Percentiles rank a stretch among this genome's conserved stretches.
These are phyloP conservation scores for Sprattus sprattus DNA, from an alignment of 2,113 vertebrate species.

Conservation along the genomic window DNA sequence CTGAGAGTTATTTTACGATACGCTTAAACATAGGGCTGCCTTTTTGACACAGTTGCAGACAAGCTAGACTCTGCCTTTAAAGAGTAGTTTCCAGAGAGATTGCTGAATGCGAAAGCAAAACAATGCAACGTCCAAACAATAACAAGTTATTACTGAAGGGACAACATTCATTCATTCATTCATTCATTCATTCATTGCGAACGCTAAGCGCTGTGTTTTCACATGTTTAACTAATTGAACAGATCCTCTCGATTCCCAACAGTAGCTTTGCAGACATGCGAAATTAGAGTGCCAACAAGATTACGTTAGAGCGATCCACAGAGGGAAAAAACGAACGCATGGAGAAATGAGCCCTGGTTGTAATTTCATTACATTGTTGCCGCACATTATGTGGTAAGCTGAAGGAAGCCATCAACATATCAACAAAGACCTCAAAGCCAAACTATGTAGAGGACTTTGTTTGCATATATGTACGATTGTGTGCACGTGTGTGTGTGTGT, in stretches of 20 bases:
- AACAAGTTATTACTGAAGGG: background rate
- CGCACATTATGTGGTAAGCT: slow-evolving; percentile 24
- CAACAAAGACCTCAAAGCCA: slow-evolving; percentile 19
- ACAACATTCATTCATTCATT: background rate
- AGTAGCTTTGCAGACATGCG: background rate
- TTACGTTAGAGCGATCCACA: slow-evolving; percentile 30
- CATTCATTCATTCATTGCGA: background rate
- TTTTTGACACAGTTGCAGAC: background rate
- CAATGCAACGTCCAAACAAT: slow-evolving; percentile 9
- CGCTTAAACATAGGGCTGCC: slow-evolving; percentile 12
- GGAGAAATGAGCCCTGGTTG: slow-evolving; percentile 28
- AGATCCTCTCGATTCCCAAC: background rate
- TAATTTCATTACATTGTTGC: slow-evolving; percentile 37
- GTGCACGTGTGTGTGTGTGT: background rate
- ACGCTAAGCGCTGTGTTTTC: background rate
- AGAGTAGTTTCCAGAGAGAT: background rate
- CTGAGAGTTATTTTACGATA: slow-evolving; percentile 23
- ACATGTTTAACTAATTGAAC: slow-evolving; percentile 5
- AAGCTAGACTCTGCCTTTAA: background rate
- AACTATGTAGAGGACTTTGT: background rate
- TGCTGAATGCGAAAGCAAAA: background rate
- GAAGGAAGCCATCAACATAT: background rate
- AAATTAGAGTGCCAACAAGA: slow-evolving; percentile 35
- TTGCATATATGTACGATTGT: background rate
- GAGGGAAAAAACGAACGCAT: slow-evolving; percentile 17